Percentiles rank a stretch among this genome's conserved stretches.
Evolutionary conservation across 2,113 vertebrate genomes (phyloP).

Genomic region (Osmerus eperlanus): DNA sequence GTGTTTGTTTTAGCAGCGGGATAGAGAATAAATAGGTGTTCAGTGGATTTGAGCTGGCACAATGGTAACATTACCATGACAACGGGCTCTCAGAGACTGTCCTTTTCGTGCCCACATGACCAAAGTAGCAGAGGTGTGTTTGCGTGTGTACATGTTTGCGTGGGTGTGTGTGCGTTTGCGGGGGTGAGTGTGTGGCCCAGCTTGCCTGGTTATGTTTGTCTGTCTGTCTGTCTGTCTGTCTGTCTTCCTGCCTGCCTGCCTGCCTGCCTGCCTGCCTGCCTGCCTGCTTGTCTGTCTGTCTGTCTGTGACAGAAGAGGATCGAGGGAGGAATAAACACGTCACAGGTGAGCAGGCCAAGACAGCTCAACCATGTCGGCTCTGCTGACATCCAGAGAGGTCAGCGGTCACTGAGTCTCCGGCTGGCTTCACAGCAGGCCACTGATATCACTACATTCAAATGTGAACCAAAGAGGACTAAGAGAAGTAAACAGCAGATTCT

Average conservation of each 20-base stretch:
- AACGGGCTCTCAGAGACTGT: slow-evolving; percentile 35
- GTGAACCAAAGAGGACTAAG: neutral
- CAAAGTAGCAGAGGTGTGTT: slow-evolving; percentile 28
- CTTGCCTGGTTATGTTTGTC: slow-evolving; percentile 2
- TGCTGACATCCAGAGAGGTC: neutral
- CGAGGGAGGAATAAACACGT: neutral
- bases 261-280: no score
- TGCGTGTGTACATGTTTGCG: slow-evolving; percentile 1
- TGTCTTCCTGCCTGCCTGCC: neutral
- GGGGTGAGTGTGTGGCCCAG: neutral
- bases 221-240: neutral
- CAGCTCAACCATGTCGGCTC: neutral
- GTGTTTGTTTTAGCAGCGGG: slow-evolving; percentile 31
- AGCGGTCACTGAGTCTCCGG: neutral
- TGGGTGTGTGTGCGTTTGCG: slow-evolving; percentile 1
- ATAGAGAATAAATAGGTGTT: slow-evolving; percentile 53
- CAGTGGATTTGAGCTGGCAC: slow-evolving; percentile 44
- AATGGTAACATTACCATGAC: slow-evolving; percentile 62
- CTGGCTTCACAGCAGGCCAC: neutral
- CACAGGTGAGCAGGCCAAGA: slow-evolving; percentile 1
- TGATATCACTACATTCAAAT: neutral
- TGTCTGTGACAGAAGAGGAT: neutral
- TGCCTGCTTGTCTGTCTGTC: slow-evolving; percentile 8
- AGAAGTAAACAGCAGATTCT: neutral
- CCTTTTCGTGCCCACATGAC: slow-evolving; percentile 36